A percentile compares a stretch with the other conserved stretches of the same genome.
Evolutionary conservation across 2,888 invertebrate genomes (phyloP).

Genomic region (Eledone cirrhosa): DNA sequence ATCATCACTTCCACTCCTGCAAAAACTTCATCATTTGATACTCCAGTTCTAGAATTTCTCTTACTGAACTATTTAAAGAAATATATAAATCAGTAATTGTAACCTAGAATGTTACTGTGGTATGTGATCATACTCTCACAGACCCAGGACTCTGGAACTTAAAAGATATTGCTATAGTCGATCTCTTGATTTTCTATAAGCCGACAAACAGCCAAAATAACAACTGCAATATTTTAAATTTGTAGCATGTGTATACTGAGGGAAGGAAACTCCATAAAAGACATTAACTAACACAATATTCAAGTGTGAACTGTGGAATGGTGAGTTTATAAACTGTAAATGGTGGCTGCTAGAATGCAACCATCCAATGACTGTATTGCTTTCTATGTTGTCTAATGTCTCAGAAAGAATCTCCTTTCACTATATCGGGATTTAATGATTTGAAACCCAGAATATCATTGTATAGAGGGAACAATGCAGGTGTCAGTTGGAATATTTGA

Average conservation of each 20-base stretch:
- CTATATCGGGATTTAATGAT: not conserved
- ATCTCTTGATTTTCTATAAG: not conserved
- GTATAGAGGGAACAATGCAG: not conserved
- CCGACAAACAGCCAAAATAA: not conserved
- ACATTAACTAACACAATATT: not conserved
- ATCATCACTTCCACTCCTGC: conserved; percentile 1
- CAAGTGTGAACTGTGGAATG: not conserved
- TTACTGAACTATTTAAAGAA: not conserved
- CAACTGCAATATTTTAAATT: not conserved
- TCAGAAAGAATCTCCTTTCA: no score
- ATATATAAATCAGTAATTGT: not conserved
- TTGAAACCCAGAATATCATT: not conserved
- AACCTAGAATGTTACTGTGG: not conserved
- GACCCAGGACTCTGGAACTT: not conserved
- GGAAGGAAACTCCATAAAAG: not conserved
- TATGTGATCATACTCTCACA: not conserved
- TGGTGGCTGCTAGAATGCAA: not conserved
- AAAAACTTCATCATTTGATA: not conserved
- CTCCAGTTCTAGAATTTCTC: not conserved
- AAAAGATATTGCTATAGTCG: not conserved
- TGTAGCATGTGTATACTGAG: not conserved
- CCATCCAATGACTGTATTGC: not conserved
- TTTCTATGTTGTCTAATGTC: no score
- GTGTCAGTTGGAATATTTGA: not conserved
- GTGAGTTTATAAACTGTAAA: not conserved